Evolutionary conservation across 2,797 vertebrate species (phyloP).

Genomic region (Phoxinus dragarum): DNA sequence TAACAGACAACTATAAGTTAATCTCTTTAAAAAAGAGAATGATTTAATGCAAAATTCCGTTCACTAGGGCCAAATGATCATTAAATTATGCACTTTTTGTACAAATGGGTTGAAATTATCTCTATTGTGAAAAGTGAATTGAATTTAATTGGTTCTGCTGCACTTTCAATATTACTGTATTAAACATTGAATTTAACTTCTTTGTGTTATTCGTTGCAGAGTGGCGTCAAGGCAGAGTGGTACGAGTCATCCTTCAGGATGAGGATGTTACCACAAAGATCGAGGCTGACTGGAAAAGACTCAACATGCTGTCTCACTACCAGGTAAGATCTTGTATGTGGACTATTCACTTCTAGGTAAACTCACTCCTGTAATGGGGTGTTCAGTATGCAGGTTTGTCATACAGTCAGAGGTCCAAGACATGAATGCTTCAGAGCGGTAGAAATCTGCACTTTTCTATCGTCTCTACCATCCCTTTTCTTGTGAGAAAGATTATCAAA

Average conservation of each 20-base stretch:
- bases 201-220: conserved; percentile 75
- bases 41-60: not conserved
- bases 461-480: not conserved
- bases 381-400: not conserved
- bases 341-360: not conserved
- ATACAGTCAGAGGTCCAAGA: not conserved
- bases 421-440: not conserved
- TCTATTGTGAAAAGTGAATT: not conserved
- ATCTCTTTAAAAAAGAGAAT: not conserved
- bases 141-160: not conserved
- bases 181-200: not conserved
- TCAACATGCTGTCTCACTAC: conserved; percentile 91
- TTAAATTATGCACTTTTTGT: not conserved
- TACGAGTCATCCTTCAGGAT: conserved; percentile 93
- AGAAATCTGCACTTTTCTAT: not conserved
- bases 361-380: not conserved
- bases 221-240: conserved; percentile 92
- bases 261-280: conserved; percentile 98
- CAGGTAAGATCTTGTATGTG: conserved; percentile 67
- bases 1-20: not conserved
- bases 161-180: not conserved
- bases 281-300: conserved; percentile 97
- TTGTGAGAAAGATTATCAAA: not conserved
- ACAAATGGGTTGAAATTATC: not conserved
- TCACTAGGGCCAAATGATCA: not conserved